Evolutionary conservation across 2,888 invertebrate genomes (phyloP).

Genomic region (Clanis bilineata): DNA sequence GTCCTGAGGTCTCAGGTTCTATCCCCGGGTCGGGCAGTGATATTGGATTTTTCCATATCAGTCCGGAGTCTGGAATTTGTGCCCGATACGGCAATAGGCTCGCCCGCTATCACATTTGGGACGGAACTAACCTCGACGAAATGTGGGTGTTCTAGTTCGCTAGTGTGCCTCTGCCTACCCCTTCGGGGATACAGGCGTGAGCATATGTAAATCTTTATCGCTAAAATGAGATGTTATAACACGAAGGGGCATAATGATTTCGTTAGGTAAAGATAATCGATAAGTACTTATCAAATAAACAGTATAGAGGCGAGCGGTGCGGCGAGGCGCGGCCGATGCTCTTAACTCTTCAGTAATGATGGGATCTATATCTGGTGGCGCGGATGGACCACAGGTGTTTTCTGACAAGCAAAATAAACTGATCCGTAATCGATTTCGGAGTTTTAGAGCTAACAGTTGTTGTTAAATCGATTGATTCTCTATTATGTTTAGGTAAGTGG

Average conservation of each 20-base stretch:
- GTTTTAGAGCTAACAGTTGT: conserved; percentile 65
- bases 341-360: conserved; percentile 49
- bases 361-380: conserved; percentile 70
- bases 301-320: conserved; percentile 30
- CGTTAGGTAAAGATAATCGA: conserved; percentile 47
- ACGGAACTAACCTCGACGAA: too few species aligned
- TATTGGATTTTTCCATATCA: too few species aligned
- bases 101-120: too few species aligned
- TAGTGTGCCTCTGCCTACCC: too few species aligned
- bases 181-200: too few species aligned
- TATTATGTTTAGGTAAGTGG: conserved; percentile 54
- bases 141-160: too few species aligned
- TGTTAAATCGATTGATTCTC: conserved; percentile 51
- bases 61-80: too few species aligned
- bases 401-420: conserved; percentile 77
- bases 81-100: too few species aligned
- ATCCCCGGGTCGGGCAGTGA: too few species aligned
- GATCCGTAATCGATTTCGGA: conserved; percentile 70
- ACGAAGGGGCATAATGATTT: conserved; percentile 38
- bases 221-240: not conserved
- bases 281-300: conserved; percentile 53
- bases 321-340: conserved; percentile 32
- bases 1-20: too few species aligned
- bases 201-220: not conserved
- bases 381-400: conserved; percentile 69